Evolutionary conservation across 1,140 invertebrate genomes (phyloP), one percentile per base, ranked within the genome.

Genomic region (Danaus plexippus): DNA sequence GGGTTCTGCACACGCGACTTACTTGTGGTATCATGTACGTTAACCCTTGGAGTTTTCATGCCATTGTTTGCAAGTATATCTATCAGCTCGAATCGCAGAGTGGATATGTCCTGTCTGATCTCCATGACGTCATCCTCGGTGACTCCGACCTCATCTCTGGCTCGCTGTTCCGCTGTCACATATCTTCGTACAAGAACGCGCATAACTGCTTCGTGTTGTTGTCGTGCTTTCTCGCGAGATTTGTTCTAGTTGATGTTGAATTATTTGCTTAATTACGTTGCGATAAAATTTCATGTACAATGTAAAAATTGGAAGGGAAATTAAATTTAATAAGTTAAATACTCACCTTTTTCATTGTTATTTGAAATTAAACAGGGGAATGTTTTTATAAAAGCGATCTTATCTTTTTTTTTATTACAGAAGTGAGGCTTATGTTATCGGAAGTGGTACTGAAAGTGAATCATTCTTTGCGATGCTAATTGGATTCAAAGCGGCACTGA

Each of bases 51-150:
- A 1, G 93, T 94, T 67, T 91, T 89, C 93, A 95, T 95, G 12
- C 93, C 94, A 71, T 96, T 96, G 47, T 91, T 91, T 49, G 89
- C 88, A 2, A 98, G 89, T 64, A 97, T 96, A 72, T 97, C 95
- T 52, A 98, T 92, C 9, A 98, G 87, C 73, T 98, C 96, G 76
- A 92, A 96, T 44, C 93, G 89, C 18, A 97, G 87, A 1, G 93
- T 93, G 9, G 93, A 95, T 61, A 98, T 97, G 73, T 98, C 96
- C 63, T 98, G 96, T 71, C 97, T 92, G 61, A 98, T 96, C 88
- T 98, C 97, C 89, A 97, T 97, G 43, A 98, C 93, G 77, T 98
- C 96, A 80, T 98, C 97, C 73, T 98, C 96, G 0, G 95, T 97
- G 6, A 98, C 95, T 7, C 94, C 94, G 56, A 91, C 92, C 40